Conservation (phyloP, 2,113 vertebrate genomes). For the Leuciscus idus region DNA sequence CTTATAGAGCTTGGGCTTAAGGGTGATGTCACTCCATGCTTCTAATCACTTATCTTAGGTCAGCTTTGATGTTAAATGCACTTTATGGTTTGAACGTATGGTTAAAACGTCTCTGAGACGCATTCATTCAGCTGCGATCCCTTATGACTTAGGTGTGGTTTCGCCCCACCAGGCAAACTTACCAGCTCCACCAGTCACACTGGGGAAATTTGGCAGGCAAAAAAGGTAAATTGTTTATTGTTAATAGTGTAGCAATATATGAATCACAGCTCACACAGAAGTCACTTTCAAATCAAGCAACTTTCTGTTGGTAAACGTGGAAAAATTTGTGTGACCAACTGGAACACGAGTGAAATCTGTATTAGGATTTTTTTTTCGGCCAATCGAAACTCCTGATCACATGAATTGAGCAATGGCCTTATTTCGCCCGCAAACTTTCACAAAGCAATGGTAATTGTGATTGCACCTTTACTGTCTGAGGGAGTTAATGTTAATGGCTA, state of each 20-base stretch:
- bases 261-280: no score
- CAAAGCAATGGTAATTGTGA: neutral
- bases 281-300: no score
- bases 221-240: no score
- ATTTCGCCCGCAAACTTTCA: neutral
- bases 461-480: neutral
- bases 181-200: neutral
- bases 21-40: conserved; percentile 6
- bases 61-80: conserved; percentile 35
- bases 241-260: neutral
- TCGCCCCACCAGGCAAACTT: neutral
- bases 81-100: neutral
- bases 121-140: neutral
- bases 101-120: neutral
- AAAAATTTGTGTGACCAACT: neutral
- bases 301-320: no score
- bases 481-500: neutral
- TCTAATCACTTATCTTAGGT: conserved; percentile 18
- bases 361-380: neutral
- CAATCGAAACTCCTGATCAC: neutral
- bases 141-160: neutral
- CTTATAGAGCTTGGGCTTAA: neutral
- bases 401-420: neutral
- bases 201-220: neutral
- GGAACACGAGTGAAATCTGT: neutral